These are phyloP conservation scores for Oncorhynchus nerka DNA, from an alignment of 2,113 vertebrate genomes.

Conservation along the genomic window DNA sequence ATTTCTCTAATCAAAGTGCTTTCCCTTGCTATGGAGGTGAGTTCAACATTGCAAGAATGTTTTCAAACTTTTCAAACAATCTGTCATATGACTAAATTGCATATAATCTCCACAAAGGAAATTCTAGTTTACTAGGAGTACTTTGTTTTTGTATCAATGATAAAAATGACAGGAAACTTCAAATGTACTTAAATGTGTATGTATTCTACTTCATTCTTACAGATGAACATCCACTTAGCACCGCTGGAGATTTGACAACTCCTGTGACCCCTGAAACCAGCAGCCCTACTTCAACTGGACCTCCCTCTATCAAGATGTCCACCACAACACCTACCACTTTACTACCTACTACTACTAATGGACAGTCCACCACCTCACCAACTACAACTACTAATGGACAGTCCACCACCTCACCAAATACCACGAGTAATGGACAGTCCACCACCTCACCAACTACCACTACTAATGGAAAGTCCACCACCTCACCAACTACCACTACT, in stretches of 20 bases:
- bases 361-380: too few species aligned
- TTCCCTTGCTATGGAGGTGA: not conserved
- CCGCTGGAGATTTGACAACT: not conserved
- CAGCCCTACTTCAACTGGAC: not conserved
- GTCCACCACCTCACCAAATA: too few species aligned
- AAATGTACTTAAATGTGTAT: not conserved
- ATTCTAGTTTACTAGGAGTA: too few species aligned
- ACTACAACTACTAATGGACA: too few species aligned
- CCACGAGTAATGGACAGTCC: too few species aligned
- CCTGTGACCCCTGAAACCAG: not conserved
- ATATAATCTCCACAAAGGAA: not conserved
- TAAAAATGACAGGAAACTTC: not conserved
- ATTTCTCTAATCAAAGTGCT: not conserved
- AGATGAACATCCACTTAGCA: not conserved
- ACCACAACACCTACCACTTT: not conserved
- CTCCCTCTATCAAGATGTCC: not conserved
- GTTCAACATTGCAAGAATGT: not conserved
- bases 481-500: too few species aligned
- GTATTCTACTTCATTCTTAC: not conserved
- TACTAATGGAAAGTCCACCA: too few species aligned
- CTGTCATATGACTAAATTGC: not conserved
- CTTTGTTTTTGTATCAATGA: too few species aligned
- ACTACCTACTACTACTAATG: too few species aligned
- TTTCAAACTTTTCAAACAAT: not conserved
- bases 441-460: too few species aligned